These are phyloP conservation scores for Dasysyrphus tricinctus DNA, from an alignment of 2,888 invertebrate genomes.

Conservation along the genomic window DNA sequence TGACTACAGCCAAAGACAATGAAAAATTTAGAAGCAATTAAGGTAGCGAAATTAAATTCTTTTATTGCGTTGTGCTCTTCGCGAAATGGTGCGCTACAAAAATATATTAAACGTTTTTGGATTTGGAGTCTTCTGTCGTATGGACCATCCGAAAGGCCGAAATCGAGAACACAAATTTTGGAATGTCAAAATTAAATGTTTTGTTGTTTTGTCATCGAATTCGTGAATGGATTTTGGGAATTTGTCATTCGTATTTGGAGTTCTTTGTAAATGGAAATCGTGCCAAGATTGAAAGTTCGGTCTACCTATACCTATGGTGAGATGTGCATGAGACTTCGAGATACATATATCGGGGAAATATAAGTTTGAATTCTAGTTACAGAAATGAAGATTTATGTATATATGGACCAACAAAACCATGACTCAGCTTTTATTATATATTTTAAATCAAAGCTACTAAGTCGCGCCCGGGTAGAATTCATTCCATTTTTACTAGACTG, in stretches of 20 bases:
- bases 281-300: slow-evolving; percentile 9
- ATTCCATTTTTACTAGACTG: too few species aligned
- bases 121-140: background rate
- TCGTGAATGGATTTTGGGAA: slow-evolving; percentile 38
- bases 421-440: background rate
- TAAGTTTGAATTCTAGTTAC: background rate
- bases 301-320: background rate
- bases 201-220: slow-evolving; percentile 28
- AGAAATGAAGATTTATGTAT: background rate
- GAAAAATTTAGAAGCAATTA: slow-evolving; percentile 75
- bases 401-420: background rate
- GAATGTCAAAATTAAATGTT: slow-evolving; percentile 49
- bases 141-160: slow-evolving; percentile 3
- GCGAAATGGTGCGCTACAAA: slow-evolving; percentile 19
- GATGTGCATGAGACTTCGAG: background rate
- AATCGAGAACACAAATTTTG: slow-evolving; percentile 51
- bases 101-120: slow-evolving; percentile 10
- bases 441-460: background rate
- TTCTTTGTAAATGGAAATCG: slow-evolving; percentile 2
- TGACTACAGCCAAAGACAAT: slow-evolving; percentile 70
- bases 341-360: background rate
- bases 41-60: slow-evolving; percentile 70
- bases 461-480: slow-evolving; percentile 4
- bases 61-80: slow-evolving; percentile 48
- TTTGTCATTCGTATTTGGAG: slow-evolving; percentile 50